Conservation (phyloP, 2,888 invertebrate genomes). For the Celastrina argiolus region DNA sequence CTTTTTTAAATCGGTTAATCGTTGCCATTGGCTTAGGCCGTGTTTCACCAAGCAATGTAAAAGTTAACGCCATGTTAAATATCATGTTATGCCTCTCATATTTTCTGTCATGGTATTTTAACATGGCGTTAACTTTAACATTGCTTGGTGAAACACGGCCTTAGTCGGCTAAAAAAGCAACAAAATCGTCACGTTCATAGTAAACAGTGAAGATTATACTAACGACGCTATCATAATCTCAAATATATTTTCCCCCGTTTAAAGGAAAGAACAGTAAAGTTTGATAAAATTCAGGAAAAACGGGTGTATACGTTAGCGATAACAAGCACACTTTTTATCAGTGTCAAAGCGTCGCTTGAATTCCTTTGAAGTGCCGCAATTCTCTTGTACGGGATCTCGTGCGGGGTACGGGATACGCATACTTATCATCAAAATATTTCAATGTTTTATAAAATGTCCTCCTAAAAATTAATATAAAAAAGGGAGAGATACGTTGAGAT, state of each 20-base stretch:
- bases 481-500: neutral
- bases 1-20: no score
- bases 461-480: slow-evolving; percentile 10
- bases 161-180: neutral
- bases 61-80: no score
- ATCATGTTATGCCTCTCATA: no score
- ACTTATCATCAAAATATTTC: slow-evolving; percentile 58
- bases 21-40: no score
- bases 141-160: no score
- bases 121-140: no score
- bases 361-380: slow-evolving; percentile 67
- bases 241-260: slow-evolving; percentile 10
- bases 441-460: slow-evolving; percentile 15
- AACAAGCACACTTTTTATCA: slow-evolving; percentile 65
- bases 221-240: slow-evolving; percentile 5
- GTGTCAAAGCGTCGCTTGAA: slow-evolving; percentile 61
- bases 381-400: slow-evolving; percentile 44
- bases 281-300: slow-evolving; percentile 22
- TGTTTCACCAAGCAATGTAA: no score
- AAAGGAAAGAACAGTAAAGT: slow-evolving; percentile 17
- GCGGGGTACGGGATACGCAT: slow-evolving; percentile 64
- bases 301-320: slow-evolving; percentile 42
- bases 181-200: neutral
- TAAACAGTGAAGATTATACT: neutral
- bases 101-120: no score